Evolutionary conservation across 1,140 invertebrate genomes (phyloP).

Genomic region (Drosophila chauvacae): DNA sequence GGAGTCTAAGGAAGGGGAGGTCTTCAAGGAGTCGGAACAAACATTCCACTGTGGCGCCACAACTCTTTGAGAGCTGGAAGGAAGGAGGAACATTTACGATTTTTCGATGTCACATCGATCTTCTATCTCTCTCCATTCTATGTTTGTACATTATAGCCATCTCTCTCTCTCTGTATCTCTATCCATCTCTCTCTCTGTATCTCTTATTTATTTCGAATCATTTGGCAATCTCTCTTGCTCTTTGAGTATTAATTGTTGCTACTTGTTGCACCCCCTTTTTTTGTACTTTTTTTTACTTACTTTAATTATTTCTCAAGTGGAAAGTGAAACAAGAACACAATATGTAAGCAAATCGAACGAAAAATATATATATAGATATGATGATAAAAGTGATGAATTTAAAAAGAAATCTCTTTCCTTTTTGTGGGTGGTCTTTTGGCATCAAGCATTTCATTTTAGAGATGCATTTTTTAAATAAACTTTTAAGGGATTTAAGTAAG

Average conservation of each 20-base stretch:
- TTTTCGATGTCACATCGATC: slow-evolving; percentile 3
- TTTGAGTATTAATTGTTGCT: slow-evolving; percentile 43
- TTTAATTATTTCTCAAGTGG: slow-evolving; percentile 13
- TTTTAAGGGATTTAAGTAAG: not conserved
- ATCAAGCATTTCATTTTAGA: not conserved
- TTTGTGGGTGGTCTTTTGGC: not conserved
- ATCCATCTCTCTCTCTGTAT: not conserved
- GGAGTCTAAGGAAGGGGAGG: slow-evolving; percentile 86
- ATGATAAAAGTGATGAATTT: slow-evolving; percentile 27
- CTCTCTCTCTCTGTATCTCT: not conserved
- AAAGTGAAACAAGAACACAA: slow-evolving; percentile 18
- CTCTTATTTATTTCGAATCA: slow-evolving; percentile 17
- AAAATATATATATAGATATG: slow-evolving; percentile 39
- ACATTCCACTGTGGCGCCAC: slow-evolving; percentile 18
- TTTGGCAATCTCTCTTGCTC: slow-evolving; percentile 32
- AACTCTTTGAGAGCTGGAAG: slow-evolving; percentile 7
- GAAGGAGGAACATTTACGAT: not conserved
- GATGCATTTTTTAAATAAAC: not conserved
- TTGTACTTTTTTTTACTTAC: slow-evolving; percentile 21
- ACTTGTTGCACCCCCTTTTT: slow-evolving; percentile 21
- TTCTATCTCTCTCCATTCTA: slow-evolving; percentile 19
- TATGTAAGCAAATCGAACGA: slow-evolving; percentile 38
- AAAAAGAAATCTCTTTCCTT: not conserved
- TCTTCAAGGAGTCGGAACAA: not conserved
- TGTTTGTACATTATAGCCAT: slow-evolving; percentile 37